These are phyloP conservation scores for Drosophila mimetica DNA, from an alignment of 2,888 invertebrate genomes.

Conservation along the genomic window DNA sequence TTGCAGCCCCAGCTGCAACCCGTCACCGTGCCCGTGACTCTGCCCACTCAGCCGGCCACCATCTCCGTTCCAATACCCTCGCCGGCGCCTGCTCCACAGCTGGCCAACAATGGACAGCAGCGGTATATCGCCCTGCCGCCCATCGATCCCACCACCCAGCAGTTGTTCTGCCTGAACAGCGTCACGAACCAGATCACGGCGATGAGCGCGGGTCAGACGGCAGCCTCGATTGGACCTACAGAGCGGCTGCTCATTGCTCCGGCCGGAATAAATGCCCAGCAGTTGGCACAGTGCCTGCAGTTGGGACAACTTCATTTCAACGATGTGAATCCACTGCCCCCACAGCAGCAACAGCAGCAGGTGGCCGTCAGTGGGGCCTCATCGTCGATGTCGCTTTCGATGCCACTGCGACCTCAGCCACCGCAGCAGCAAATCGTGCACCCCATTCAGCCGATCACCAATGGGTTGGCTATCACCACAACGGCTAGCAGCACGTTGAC, in stretches of 20 bases:
- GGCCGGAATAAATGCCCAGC: conserved; percentile 84
- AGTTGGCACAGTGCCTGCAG: conserved; percentile 83
- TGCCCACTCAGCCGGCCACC: conserved; percentile 26
- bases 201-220: conserved; percentile 83
- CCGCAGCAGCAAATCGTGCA: conserved; percentile 84
- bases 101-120: conserved; percentile 58
- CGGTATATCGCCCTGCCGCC: conserved; percentile 83
- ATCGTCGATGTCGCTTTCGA: conserved; percentile 49
- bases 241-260: conserved; percentile 84
- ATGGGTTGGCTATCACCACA: conserved; percentile 61
- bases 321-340: conserved; percentile 81
- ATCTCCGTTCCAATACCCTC: conserved; percentile 38
- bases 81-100: conserved; percentile 23
- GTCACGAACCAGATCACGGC: conserved; percentile 85
- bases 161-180: conserved; percentile 84
- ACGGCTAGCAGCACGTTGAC: conserved; percentile 67
- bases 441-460: conserved; percentile 78
- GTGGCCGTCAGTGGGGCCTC: conserved; percentile 42
- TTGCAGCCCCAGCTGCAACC: conserved; percentile 47
- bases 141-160: conserved; percentile 83
- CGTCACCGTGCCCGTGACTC: conserved; percentile 7
- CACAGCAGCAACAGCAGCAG: conserved; percentile 48
- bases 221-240: conserved; percentile 83
- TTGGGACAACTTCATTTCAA: conserved; percentile 84
- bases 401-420: conserved; percentile 68